Evolutionary conservation across 2,888 invertebrate genomes (phyloP).

Genomic region (Melanostoma scalare): DNA sequence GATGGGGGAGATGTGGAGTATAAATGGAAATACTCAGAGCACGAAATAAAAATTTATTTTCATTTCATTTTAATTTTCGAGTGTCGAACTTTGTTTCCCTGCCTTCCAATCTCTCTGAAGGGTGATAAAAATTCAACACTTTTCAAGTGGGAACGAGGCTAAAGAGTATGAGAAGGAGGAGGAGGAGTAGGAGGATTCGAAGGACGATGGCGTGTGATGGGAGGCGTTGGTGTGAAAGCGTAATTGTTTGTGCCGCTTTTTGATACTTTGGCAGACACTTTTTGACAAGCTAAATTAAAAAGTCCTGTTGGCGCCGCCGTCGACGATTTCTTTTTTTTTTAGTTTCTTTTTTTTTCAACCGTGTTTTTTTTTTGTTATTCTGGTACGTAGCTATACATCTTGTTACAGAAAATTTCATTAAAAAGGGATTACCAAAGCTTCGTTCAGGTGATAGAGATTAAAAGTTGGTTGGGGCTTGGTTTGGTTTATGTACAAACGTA

Average conservation of each 20-base stretch:
- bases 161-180: background rate
- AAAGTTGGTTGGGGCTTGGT: slow-evolving; percentile 25
- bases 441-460: slow-evolving; percentile 60
- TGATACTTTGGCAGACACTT: slow-evolving; percentile 52
- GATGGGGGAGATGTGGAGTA: no score
- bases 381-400: background rate
- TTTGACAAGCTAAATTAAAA: slow-evolving; percentile 56
- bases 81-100: slow-evolving; percentile 60
- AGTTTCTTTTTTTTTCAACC: slow-evolving; percentile 20
- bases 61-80: slow-evolving; percentile 65
- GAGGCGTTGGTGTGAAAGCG: slow-evolving; percentile 38
- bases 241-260: slow-evolving; percentile 57
- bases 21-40: background rate
- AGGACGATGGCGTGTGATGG: background rate
- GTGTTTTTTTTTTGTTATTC: slow-evolving; percentile 1
- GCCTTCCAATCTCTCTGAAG: slow-evolving; percentile 18
- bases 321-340: slow-evolving; percentile 6
- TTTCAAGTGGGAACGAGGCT: background rate
- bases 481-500: background rate
- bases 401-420: slow-evolving; percentile 45
- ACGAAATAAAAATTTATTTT: slow-evolving; percentile 47
- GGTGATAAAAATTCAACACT: slow-evolving; percentile 50
- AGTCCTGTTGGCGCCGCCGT: slow-evolving; percentile 53
- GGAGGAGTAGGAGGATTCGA: background rate
- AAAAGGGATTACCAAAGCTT: slow-evolving; percentile 54